Conservation (phyloP, 2,113 vertebrate species). For the Globicephala melas region DNA sequence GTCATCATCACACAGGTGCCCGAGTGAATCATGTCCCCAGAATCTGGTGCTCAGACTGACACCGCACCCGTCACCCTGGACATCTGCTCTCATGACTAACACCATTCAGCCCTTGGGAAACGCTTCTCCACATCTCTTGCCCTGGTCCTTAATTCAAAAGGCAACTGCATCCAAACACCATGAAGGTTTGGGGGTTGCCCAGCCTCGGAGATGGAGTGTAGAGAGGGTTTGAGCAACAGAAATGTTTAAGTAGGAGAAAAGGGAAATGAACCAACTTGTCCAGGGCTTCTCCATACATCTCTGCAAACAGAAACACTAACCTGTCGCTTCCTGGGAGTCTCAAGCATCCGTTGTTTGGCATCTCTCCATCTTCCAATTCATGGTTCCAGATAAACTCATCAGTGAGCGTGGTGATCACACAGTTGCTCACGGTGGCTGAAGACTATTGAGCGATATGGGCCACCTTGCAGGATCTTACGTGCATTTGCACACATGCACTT, state of each 20-base stretch:
- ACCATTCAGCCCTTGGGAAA: background rate
- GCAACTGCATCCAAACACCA: too few species aligned
- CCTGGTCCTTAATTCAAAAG: background rate
- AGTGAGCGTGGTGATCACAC: background rate
- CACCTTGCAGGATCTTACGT: background rate
- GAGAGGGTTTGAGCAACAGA: background rate
- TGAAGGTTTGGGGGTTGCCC: background rate
- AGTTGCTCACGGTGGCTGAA: background rate
- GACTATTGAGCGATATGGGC: background rate
- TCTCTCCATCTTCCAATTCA: background rate
- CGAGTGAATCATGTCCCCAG: rapidly evolving
- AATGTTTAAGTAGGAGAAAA: background rate
- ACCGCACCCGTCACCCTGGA: background rate
- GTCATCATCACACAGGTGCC: background rate
- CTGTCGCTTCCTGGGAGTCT: background rate
- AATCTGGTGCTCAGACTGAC: background rate
- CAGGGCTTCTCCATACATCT: background rate
- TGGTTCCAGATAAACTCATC: background rate
- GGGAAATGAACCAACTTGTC: too few species aligned
- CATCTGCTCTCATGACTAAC: background rate
- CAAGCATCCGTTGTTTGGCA: background rate
- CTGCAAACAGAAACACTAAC: too few species aligned
- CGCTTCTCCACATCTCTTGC: rapidly evolving
- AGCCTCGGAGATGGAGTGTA: background rate
- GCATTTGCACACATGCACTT: rapidly evolving